Base-by-base conservation (phyloP, 2,888 invertebrate genomes). In the Keiferia lycopersicella region DNA sequence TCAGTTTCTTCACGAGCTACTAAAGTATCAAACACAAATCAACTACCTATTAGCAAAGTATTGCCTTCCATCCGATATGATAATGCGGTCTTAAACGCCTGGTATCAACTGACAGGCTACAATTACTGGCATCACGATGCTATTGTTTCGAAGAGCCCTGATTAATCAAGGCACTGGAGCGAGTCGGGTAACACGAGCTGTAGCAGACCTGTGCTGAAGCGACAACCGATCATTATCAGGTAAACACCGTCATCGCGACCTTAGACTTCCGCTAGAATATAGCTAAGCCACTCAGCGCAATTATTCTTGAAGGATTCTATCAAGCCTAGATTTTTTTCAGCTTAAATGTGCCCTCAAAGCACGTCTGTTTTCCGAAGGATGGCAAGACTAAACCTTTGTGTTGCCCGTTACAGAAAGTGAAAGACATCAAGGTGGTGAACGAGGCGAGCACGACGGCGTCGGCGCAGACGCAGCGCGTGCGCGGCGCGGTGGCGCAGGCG, bases 401-500 rank as follows among this genome's bases (percentile, higher is more conserved):
- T 45, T 45, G 4, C 6, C 7, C 16, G 16, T 67, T 89, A 0
- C 89, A 96, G 96, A 95, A 95, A 93, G 92, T 94, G 34, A 96
- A 95, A 78, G 95, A 96, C 79, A 90, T 92, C 57, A 90, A 95
- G 38, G 86, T 91, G 67, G 70, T 74, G 26, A 70, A 68, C n/a
- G 26, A 38, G 65, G 58, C 62, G 65, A 41, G 53, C n/a, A 1
- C 4, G 79, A 78, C 30, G 88, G 89, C 64, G 78, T 81, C 64
- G 69, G 65, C 58, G 70, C 57, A 64, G 48, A 67, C 62, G 67
- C 51, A 62, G 61, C 61, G 39, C 64, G 68, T 68, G 64, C 93
- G 93, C 71, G 85, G 82, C 61, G 68, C 84, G 10, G 67, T 93
- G 18, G 84, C 92, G 48, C 94, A 94, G 76, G 81, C 92, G 56